Percentiles rank a stretch among this genome's conserved stretches.
Conservation (phyloP, 2,888 invertebrate species). For the Noctua comes region DNA sequence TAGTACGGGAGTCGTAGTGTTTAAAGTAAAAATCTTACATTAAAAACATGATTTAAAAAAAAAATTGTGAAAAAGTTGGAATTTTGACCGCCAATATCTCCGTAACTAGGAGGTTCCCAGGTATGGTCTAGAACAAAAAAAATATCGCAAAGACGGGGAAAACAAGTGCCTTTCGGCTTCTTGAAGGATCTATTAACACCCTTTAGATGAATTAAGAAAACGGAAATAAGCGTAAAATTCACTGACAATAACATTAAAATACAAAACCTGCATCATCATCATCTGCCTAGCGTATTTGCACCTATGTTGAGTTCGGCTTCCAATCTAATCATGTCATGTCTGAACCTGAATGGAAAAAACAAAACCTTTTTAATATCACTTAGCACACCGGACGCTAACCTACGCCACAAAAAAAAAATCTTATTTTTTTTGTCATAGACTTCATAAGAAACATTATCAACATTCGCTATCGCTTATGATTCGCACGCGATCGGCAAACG, state of each 20-base stretch:
- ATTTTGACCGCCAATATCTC: too few relatives aligned
- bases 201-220: not conserved
- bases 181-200: too few relatives aligned
- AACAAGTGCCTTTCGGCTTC: too few relatives aligned
- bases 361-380: not conserved
- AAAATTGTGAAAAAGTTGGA: too few relatives aligned
- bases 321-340: not conserved
- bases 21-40: too few relatives aligned
- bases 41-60: too few relatives aligned
- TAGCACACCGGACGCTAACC: not conserved
- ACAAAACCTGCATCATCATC: not conserved
- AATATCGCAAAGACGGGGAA: too few relatives aligned
- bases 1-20: too few relatives aligned
- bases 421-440: not conserved
- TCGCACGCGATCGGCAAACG: constrained; percentile 45
- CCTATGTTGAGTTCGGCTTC: not conserved
- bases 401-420: too few relatives aligned
- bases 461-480: constrained; percentile 41
- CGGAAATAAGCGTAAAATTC: not conserved
- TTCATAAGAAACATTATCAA: constrained; percentile 35
- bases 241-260: too few relatives aligned
- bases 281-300: not conserved
- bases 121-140: too few relatives aligned
- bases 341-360: not conserved
- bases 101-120: too few relatives aligned